phyloP scores from a whole-genome alignment of 2,888 invertebrate genomes.

The Pocota personata region DNA sequence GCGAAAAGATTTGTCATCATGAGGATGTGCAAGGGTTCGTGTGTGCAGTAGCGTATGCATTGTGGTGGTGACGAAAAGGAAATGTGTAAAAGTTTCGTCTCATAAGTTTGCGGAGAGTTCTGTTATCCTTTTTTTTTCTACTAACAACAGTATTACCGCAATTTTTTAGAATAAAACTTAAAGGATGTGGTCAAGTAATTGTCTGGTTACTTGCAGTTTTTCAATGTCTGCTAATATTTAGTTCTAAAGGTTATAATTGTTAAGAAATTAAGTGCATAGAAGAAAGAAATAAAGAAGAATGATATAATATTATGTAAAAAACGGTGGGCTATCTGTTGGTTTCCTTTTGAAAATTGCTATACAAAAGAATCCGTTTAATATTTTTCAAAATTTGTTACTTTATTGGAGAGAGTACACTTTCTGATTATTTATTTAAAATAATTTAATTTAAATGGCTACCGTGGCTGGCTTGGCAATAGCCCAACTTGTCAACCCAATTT shows the following conservation, averaged over 20 bases:
- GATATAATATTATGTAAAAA: no score
- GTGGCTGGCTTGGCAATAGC: no score
- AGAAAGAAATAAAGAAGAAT: no score
- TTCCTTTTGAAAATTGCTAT: no score
- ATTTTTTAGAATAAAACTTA: conserved; percentile 12
- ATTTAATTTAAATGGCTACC: no score
- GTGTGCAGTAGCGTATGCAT: conserved; percentile 18
- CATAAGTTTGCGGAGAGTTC: conserved; percentile 50
- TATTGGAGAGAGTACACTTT: no score
- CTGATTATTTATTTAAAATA: no score
- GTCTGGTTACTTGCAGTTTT: conserved; percentile 28
- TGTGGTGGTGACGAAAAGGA: conserved; percentile 23
- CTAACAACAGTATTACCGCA: conserved; percentile 19
- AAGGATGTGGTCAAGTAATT: conserved; percentile 16
- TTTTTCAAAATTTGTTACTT: no score
- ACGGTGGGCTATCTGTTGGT: no score
- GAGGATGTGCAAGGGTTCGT: neutral
- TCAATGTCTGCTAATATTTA: neutral
- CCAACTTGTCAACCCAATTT: no score
- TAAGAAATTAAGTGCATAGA: no score
- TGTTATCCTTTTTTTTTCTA: conserved; percentile 28
- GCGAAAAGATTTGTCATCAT: conserved; percentile 72
- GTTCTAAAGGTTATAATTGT: neutral
- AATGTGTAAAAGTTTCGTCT: conserved; percentile 64
- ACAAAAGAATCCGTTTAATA: no score